Conservation (phyloP, 2,113 vertebrate species). For the Oophaga pumilio region DNA sequence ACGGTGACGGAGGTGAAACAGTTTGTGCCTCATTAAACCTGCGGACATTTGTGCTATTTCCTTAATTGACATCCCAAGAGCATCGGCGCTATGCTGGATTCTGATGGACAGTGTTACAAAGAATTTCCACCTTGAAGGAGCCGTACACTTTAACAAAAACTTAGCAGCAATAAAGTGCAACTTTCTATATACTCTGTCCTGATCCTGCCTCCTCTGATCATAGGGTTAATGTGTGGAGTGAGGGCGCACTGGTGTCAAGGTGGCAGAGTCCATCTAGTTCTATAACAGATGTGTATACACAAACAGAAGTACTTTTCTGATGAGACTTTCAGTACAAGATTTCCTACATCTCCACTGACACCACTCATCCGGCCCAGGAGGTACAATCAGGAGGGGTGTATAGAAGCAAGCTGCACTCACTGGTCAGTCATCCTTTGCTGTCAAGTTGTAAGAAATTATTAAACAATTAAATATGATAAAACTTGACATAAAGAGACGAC, state of each 20-base stretch:
- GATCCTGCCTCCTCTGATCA: not conserved
- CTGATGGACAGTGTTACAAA: not conserved
- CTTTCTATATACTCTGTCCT: not conserved
- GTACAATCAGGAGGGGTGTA: too few species aligned
- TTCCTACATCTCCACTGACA: too few species aligned
- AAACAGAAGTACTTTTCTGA: too few species aligned
- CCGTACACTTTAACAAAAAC: not conserved
- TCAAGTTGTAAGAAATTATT: too few species aligned
- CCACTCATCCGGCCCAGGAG: too few species aligned
- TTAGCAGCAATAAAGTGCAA: not conserved
- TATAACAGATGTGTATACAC: too few species aligned
- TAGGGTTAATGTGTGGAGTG: not conserved
- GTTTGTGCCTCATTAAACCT: conserved; percentile 17
- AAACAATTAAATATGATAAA: too few species aligned
- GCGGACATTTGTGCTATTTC: conserved; percentile 13
- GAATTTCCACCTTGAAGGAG: not conserved
- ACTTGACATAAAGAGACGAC: not conserved
- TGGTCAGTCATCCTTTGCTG: too few species aligned
- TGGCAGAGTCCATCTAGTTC: too few species aligned
- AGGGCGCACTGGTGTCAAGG: too few species aligned
- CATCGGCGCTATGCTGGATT: not conserved
- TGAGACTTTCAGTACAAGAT: too few species aligned
- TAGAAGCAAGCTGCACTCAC: too few species aligned
- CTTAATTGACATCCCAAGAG: not conserved
- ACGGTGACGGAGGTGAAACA: not conserved